These are phyloP conservation scores for Graphium colonna DNA, from an alignment of 2,888 invertebrate species.

Conservation along the genomic window DNA sequence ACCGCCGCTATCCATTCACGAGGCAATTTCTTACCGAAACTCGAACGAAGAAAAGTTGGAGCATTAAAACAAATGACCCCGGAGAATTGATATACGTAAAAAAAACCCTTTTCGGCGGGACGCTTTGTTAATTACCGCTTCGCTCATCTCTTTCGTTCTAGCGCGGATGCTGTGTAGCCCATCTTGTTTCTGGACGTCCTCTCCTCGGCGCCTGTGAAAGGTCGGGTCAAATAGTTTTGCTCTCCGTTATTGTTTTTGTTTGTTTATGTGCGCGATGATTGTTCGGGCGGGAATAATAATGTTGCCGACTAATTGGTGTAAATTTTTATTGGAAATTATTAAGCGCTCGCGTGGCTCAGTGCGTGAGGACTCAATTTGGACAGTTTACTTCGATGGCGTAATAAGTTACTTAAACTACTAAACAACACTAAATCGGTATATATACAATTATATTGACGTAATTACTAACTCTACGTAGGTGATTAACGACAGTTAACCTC, in stretches of 20 bases:
- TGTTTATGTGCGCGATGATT: constrained; percentile 60
- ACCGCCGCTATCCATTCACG: constrained; percentile 29
- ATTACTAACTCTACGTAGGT: too few species aligned
- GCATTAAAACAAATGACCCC: constrained; percentile 61
- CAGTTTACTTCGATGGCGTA: too few species aligned
- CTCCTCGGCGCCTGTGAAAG: constrained; percentile 64
- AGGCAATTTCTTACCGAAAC: constrained; percentile 56
- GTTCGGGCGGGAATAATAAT: constrained; percentile 68
- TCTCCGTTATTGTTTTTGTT: constrained; percentile 54
- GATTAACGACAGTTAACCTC: too few species aligned
- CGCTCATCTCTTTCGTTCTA: constrained; percentile 32
- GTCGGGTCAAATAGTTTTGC: constrained; percentile 73
- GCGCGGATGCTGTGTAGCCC: constrained; percentile 6
- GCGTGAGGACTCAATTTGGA: constrained; percentile 22
- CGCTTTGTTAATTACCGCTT: constrained; percentile 69
- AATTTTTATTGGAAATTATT: constrained; percentile 72
- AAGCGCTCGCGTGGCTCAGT: constrained; percentile 6
- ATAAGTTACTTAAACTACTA: too few species aligned
- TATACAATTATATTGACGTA: too few species aligned
- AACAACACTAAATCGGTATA: too few species aligned
- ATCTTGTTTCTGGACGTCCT: constrained; percentile 11
- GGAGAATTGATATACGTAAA: constrained; percentile 46
- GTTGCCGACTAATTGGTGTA: constrained; percentile 74
- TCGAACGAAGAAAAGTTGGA: constrained; percentile 42
- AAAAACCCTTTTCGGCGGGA: constrained; percentile 68